Evolutionary conservation across 1,140 invertebrate genomes (phyloP), one percentile per base, ranked within the genome.

Genomic region (Hycleus phaleratus): DNA sequence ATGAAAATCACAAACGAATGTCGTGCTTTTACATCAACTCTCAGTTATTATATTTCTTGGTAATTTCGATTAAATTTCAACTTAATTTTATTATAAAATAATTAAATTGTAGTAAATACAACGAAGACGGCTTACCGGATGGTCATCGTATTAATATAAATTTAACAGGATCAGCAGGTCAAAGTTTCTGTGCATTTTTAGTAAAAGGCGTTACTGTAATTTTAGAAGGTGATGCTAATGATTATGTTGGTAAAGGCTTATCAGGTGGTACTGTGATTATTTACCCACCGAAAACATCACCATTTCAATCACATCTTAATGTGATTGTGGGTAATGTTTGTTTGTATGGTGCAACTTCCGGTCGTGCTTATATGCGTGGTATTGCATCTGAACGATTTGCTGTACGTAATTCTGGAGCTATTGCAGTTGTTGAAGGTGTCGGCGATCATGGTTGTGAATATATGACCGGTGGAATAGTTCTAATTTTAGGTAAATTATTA

Each of bases 381-480:
- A 93, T 97, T 65, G 95, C 93, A 9, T 95, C 95, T 4, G 97
- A 99, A 77, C 83, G 97, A 47, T 99, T 99, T 77, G 95, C 92
- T 74, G 97, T 99, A 10, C 81, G 97, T 59, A 99, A 99, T 77
- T 97, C 94, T 12, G 97, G 97, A 24, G 95, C 89, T 32, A 82
- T 85, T 39, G 94, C 95, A 2, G 94, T 98, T 12, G 82, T 82
- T n/a, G 80, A 88, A 79, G 95, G 94, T 54, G 94, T 96, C 51
- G 97, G 97, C 47, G 97, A 99, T 80, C 96, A 99, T 76, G 96
- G 95, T 26, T 99, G 97, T 81, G 97, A 99, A 77, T 99, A 99
- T 73, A 99, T 99, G 97, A 99, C 97, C 42, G 96, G 94, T 26
- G 95, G 95, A 58, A 78, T 81, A 58, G 90, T 90, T 56, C 77